Percentiles rank a stretch among this genome's conserved stretches.
phyloP scores from a whole-genome alignment of 2,113 vertebrate species.

The Castor canadensis region DNA sequence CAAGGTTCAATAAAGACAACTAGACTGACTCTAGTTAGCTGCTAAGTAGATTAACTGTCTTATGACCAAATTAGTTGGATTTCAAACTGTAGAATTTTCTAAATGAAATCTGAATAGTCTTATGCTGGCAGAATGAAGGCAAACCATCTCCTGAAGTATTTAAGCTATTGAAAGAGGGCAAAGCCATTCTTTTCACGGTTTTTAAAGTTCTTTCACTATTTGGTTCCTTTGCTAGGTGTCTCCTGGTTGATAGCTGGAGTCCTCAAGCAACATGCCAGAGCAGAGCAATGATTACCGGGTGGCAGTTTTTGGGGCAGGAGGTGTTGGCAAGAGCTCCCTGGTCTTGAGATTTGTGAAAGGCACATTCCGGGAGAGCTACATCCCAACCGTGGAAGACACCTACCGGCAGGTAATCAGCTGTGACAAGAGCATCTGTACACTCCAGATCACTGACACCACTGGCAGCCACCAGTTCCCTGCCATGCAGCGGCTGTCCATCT shows the following conservation, averaged over 20 bases:
- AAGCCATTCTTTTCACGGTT: accelerated
- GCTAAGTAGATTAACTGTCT: background rate
- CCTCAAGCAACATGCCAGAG: constrained; percentile 85
- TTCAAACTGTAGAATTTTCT: background rate
- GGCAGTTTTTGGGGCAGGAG: constrained; percentile 89
- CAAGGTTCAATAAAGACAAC: background rate
- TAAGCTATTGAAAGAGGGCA: background rate
- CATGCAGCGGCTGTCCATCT: constrained; percentile 91
- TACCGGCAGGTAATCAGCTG: constrained; percentile 92
- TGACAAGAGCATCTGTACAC: constrained; percentile 90
- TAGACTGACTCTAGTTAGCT: background rate
- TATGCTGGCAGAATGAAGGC: background rate
- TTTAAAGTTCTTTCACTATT: background rate
- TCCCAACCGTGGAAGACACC: constrained; percentile 90
- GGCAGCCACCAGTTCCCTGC: constrained; percentile 91
- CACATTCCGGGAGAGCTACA: constrained; percentile 90
- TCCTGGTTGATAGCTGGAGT: constrained; percentile 11
- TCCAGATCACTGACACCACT: constrained; percentile 91
- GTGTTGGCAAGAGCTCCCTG: constrained; percentile 90
- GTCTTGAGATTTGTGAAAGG: constrained; percentile 90
- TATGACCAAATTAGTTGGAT: background rate
- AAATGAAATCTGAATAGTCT: background rate
- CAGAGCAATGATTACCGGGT: constrained; percentile 91
- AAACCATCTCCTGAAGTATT: background rate
- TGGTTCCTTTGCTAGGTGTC: constrained; percentile 71